A percentile compares a stretch with the other conserved stretches of the same genome.
phyloP scores from a whole-genome alignment of 2,113 vertebrate species.

The Setophaga kirtlandii region DNA sequence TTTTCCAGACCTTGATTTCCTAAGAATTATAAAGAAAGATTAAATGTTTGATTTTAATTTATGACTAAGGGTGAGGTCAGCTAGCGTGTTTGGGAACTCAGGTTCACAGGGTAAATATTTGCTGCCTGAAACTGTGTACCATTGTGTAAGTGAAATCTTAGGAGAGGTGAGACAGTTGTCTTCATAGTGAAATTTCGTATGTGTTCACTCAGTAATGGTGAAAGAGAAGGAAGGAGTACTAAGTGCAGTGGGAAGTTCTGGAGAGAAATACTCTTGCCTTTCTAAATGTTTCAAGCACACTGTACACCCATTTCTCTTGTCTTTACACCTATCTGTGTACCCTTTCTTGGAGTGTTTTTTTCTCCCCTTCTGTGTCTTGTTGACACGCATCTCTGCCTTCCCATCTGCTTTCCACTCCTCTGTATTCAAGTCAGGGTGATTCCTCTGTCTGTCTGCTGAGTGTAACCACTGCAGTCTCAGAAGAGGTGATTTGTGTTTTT shows the following conservation, averaged over 20 bases:
- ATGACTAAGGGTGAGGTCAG: neutral
- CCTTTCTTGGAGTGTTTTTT: neutral
- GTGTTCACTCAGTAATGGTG: neutral
- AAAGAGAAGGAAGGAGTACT: neutral
- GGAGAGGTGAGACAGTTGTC: rapidly evolving
- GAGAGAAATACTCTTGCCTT: neutral
- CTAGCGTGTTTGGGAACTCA: neutral
- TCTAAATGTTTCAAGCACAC: neutral
- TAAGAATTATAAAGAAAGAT: neutral
- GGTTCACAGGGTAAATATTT: neutral
- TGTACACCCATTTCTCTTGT: neutral
- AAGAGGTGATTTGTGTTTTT: neutral
- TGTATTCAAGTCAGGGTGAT: neutral
- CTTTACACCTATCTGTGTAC: neutral
- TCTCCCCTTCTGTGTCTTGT: slow-evolving; percentile 23
- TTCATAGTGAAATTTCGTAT: neutral
- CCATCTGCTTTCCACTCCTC: slow-evolving; percentile 12
- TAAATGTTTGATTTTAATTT: neutral
- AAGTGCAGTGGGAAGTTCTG: neutral
- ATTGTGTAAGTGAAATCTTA: neutral
- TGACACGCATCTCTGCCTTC: slow-evolving; percentile 4
- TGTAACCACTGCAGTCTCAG: neutral
- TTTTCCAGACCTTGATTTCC: neutral
- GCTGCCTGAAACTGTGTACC: neutral
- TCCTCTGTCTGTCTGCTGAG: neutral